Conservation (phyloP, 2,888 invertebrate genomes). For the Muschampia plurimacula region DNA sequence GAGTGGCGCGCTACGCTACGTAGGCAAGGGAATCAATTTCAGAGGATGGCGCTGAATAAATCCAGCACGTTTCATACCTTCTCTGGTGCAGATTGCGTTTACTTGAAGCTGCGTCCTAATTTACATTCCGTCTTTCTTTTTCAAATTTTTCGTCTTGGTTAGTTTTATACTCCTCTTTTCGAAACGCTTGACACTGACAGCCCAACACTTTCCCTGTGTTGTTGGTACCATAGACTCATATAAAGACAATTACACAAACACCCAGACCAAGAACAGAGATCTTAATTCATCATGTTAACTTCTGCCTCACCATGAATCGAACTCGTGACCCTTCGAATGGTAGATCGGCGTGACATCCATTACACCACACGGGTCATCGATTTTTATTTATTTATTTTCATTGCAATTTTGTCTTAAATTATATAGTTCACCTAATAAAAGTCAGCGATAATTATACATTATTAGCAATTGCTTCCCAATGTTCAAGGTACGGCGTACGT, state of each 20-base stretch:
- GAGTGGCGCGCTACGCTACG: slow-evolving; percentile 9
- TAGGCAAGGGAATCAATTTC: slow-evolving; percentile 54
- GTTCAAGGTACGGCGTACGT: slow-evolving; percentile 56
- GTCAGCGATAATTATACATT: slow-evolving; percentile 62
- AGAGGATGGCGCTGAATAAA: slow-evolving; percentile 54
- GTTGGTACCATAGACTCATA: no score
- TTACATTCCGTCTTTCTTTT: slow-evolving; percentile 48
- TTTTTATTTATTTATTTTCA: no score
- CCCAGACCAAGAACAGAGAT: no score
- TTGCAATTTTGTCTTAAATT: background rate
- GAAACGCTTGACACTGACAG: no score
- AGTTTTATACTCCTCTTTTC: no score
- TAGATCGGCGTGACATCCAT: no score
- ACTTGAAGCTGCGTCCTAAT: slow-evolving; percentile 59
- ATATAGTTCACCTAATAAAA: slow-evolving; percentile 25
- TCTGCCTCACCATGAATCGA: no score
- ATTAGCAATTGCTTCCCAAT: slow-evolving; percentile 60
- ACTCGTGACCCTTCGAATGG: no score
- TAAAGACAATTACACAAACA: no score
- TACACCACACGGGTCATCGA: no score
- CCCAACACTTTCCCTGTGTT: no score
- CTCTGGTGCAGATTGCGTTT: slow-evolving; percentile 60
- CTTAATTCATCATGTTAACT: no score
- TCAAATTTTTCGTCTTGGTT: background rate
- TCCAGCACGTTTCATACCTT: slow-evolving; percentile 55